These are phyloP conservation scores for Amphiprion ocellaris DNA, from an alignment of 2,113 vertebrate species.

Conservation along the genomic window DNA sequence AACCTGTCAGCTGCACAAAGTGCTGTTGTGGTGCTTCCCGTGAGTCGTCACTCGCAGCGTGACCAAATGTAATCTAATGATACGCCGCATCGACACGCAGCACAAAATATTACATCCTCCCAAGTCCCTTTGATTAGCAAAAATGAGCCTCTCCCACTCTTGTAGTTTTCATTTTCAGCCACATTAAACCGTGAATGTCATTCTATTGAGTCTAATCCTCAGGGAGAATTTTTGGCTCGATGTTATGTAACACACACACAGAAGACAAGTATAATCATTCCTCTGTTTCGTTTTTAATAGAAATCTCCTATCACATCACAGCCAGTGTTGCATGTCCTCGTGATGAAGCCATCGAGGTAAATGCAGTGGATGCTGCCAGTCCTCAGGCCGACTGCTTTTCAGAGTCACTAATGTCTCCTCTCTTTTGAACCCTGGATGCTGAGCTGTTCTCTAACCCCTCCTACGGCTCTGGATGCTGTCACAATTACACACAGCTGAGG, in stretches of 20 bases:
- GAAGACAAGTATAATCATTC: constrained; percentile 14
- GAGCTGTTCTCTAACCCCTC: constrained; percentile 30
- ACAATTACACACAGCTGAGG: not conserved
- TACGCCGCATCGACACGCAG: constrained; percentile 13
- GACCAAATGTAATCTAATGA: constrained; percentile 38
- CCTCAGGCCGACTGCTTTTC: constrained; percentile 28
- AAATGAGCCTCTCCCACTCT: constrained; percentile 18
- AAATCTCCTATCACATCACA: constrained; percentile 22
- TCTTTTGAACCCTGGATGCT: constrained; percentile 16
- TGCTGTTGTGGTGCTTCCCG: constrained; percentile 12
- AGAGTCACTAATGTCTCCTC: constrained; percentile 19
- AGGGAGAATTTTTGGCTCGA: not conserved
- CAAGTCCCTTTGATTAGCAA: constrained; percentile 37
- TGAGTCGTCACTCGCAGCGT: constrained; percentile 11
- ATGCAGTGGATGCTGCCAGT: not conserved
- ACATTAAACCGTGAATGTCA: constrained; percentile 49
- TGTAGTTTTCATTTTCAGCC: constrained; percentile 44
- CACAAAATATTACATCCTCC: constrained; percentile 41
- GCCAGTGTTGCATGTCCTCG: not conserved
- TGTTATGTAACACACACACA: constrained; percentile 44
- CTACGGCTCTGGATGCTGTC: not conserved
- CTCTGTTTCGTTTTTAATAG: not conserved
- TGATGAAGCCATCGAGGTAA: not conserved
- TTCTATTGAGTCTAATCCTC: constrained; percentile 32
- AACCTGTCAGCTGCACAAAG: constrained; percentile 33